Evolutionary conservation across 2,113 vertebrate genomes (phyloP), one percentile per base, ranked within the genome.

Genomic region (Ariopsis seemanni): DNA sequence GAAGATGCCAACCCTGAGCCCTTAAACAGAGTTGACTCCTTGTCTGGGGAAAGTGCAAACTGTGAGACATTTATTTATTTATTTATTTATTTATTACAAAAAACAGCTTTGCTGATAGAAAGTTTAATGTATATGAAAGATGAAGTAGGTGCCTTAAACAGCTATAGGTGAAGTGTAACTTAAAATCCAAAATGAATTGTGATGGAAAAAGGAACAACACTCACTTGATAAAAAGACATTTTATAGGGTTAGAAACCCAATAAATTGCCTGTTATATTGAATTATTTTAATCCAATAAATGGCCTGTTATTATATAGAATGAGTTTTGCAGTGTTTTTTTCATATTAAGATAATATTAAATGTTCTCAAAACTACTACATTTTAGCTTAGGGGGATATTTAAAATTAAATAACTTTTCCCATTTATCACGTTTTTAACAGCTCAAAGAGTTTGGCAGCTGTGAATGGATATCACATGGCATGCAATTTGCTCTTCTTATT

Each of bases 1-100:
- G 93, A 93, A 72, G 93, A 93, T 71, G 88, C 92, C 0, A 91
- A 92, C 5, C 90, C 52, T 18, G 90, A 94, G 67, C 91, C 91
- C 0, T 93, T 92, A 12, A 53, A 93, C 82, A 89, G n/a, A 18
- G 30, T 85, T 82, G 89, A 90, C 90, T 91, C 93, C 84, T 89
- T 9, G 53, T 91, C 92, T 0, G 91, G 92, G 87, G 89, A 72
- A 85, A 92, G 86, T 88, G 93, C 91, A 67, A 93, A 90, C 75
- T 65, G 95, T 95, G 85, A 95, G 94, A 86, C 63, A 25, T 20
- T 52, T 89, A 42, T 42, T 42, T 42, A 42, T 42, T 42, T 34
- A 34, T 50, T 74, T 30, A 11, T 86, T 52, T 60, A 62, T 42
- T 42, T 4, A 42, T 42, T 42, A 42, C 42, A 42, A 42, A 42